Conservation (phyloP, 2,888 invertebrate genomes). For the Ornithoptera alexandrae region DNA sequence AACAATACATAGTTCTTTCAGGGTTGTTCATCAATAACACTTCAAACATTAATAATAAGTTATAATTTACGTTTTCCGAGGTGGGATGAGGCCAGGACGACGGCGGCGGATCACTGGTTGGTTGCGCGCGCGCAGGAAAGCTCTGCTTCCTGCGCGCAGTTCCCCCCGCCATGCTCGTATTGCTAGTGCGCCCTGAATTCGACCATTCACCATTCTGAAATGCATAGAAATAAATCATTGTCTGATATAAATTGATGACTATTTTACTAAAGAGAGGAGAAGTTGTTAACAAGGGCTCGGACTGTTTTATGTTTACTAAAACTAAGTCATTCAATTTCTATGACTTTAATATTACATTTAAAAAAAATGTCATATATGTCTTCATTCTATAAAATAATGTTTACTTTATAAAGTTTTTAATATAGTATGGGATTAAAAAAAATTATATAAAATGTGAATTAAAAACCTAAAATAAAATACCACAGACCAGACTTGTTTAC, state of each 20-base stretch:
- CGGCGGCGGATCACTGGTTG: constrained; percentile 46
- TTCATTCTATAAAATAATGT: no score
- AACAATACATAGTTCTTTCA: no score
- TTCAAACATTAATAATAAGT: not conserved
- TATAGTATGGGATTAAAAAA: no score
- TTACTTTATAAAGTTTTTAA: no score
- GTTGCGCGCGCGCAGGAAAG: constrained; percentile 85
- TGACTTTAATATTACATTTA: no score
- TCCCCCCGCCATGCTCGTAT: constrained; percentile 60
- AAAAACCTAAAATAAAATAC: no score
- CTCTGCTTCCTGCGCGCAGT: constrained; percentile 90
- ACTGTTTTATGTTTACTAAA: not conserved
- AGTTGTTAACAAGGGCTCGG: not conserved
- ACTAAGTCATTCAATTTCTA: no score
- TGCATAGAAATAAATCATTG: not conserved
- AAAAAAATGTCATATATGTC: no score
- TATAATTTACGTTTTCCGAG: constrained; percentile 48
- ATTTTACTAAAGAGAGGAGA: not conserved
- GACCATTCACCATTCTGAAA: constrained; percentile 71
- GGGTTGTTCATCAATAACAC: no score
- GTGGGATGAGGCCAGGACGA: constrained; percentile 39
- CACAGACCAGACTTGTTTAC: no score
- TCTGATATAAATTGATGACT: no score
- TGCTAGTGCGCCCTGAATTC: constrained; percentile 35
- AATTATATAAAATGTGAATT: no score